A percentile compares a stretch with the other conserved stretches of the same genome.
Conservation (phyloP, 2,113 vertebrate genomes). For the Hylia prasina region DNA sequence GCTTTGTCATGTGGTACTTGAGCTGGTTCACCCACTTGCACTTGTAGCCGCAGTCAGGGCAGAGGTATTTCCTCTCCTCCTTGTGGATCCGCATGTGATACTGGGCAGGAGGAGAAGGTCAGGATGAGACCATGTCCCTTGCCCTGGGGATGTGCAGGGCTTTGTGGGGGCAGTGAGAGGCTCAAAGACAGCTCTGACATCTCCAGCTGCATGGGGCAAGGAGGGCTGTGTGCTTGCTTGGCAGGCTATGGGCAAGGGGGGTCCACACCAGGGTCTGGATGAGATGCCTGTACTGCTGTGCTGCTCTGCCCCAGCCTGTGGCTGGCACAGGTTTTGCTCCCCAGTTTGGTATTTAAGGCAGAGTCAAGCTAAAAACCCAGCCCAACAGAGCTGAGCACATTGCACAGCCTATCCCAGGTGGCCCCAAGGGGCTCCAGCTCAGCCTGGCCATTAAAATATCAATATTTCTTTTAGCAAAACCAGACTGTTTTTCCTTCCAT, state of each 20-base stretch:
- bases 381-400: not conserved
- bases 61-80: slow-evolving; percentile 93
- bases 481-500: not conserved
- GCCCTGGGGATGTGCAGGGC: not conserved
- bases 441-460: slow-evolving; percentile 28
- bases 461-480: slow-evolving; percentile 15
- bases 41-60: slow-evolving; percentile 96
- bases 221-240: not conserved
- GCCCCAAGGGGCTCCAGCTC: not conserved
- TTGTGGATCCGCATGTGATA: slow-evolving; percentile 97
- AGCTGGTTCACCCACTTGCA: slow-evolving; percentile 99
- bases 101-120: slow-evolving; percentile 56
- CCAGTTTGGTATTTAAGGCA: not conserved
- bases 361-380: not conserved
- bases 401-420: not conserved
- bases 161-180: not conserved
- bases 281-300: not conserved
- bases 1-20: slow-evolving; percentile 98
- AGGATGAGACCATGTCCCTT: not conserved
- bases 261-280: not conserved
- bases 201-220: not conserved
- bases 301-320: not conserved
- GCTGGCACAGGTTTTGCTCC: not conserved
- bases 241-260: not conserved
- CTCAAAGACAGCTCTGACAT: not conserved